These are phyloP conservation scores for Thymelicus sylvestris DNA, from an alignment of 2,888 invertebrate genomes.

Conservation along the genomic window DNA sequence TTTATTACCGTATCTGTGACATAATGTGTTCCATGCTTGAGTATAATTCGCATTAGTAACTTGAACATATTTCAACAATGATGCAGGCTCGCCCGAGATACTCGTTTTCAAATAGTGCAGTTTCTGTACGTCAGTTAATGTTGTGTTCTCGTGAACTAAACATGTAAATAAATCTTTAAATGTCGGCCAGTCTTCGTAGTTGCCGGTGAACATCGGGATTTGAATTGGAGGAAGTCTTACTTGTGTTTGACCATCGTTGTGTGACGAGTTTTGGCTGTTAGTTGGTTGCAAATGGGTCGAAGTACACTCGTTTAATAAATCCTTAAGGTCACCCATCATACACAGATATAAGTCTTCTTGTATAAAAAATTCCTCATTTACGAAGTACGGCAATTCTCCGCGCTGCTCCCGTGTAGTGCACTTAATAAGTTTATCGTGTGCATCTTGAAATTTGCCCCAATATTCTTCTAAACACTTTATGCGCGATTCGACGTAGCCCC, in stretches of 20 bases:
- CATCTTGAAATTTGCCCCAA: background rate
- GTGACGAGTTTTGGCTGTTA: background rate
- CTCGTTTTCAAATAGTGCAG: background rate
- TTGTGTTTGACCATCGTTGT: background rate
- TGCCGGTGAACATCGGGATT: background rate
- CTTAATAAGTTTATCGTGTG: background rate
- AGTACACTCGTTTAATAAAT: background rate
- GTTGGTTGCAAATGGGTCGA: background rate
- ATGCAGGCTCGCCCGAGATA: background rate
- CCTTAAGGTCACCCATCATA: background rate
- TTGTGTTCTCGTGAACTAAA: background rate
- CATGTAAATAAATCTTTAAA: background rate
- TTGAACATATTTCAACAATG: background rate
- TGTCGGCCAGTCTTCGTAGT: background rate
- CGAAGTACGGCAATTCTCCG: background rate
- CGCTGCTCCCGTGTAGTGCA: background rate
- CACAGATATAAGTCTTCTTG: background rate
- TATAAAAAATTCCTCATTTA: background rate
- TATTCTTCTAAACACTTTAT: background rate
- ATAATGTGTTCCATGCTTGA: background rate
- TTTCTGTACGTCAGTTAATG: background rate
- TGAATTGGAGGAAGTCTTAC: background rate
- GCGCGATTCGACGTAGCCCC: background rate
- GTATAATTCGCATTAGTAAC: background rate
- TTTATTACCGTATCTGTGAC: background rate